Conservation (phyloP, 2,113 vertebrate species). For the Chunga burmeisteri region DNA sequence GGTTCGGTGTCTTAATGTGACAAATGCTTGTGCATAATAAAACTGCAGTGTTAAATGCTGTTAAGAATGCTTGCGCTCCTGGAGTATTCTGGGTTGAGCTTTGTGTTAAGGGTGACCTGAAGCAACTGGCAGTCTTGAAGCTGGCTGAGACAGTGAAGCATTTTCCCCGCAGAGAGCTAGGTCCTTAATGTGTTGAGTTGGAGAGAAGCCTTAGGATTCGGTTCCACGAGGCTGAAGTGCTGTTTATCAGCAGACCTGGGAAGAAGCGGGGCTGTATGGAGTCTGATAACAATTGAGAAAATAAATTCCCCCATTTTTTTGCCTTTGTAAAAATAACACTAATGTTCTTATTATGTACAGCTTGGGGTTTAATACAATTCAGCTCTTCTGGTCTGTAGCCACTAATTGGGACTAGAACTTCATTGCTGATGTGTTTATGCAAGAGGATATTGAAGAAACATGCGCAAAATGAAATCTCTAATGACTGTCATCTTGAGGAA, state of each 20-base stretch:
- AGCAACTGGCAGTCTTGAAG: neutral
- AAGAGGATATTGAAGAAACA: neutral
- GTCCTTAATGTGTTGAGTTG: neutral
- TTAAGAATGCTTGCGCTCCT: neutral
- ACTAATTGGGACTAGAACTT: neutral
- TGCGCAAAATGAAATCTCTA: neutral
- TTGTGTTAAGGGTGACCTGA: neutral
- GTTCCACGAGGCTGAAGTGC: neutral
- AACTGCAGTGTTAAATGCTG: neutral
- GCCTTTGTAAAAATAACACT: neutral
- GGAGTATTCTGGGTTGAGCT: neutral
- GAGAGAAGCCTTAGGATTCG: neutral
- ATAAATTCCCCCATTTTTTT: neutral
- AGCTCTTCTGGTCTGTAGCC: neutral
- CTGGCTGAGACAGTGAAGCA: neutral
- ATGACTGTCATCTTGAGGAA: neutral
- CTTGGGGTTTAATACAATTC: neutral
- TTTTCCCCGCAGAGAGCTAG: neutral
- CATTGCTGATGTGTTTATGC: neutral
- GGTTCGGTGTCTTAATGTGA: neutral
- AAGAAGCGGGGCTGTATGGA: neutral
- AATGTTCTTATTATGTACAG: neutral
- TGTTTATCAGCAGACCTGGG: neutral
- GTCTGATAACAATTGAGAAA: neutral
- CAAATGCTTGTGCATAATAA: rapidly evolving